phyloP scores from a whole-genome alignment of 1,140 invertebrate genomes.

The Cylas formicarius region DNA sequence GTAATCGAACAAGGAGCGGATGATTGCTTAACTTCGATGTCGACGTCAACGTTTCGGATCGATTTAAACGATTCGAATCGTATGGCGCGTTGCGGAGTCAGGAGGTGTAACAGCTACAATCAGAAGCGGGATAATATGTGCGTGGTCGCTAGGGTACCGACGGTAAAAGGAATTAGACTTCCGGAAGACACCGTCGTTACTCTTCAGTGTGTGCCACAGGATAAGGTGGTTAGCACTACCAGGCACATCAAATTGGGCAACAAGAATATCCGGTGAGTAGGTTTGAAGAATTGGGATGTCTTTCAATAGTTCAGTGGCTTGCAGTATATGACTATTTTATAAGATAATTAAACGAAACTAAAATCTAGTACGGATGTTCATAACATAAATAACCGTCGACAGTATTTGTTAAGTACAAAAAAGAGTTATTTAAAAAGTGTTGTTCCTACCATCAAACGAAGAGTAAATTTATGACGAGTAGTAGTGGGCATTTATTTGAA shows the following conservation, averaged over 20 bases:
- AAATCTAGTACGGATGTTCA: too few species aligned
- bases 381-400: too few species aligned
- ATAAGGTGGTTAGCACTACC: conserved; percentile 50
- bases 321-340: too few species aligned
- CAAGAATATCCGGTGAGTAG: conserved; percentile 20
- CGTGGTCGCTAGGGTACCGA: conserved; percentile 53
- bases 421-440: too few species aligned
- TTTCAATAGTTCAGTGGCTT: too few species aligned
- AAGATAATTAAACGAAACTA: too few species aligned
- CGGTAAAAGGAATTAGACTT: conserved; percentile 52
- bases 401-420: too few species aligned
- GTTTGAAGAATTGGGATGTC: background rate
- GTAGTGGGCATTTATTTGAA: too few species aligned
- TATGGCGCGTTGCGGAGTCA: conserved; percentile 40
- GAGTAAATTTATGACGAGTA: too few species aligned
- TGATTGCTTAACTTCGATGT: conserved; percentile 16
- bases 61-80: conserved; percentile 22
- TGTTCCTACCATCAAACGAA: too few species aligned
- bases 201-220: conserved; percentile 55
- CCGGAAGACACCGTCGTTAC: conserved; percentile 54
- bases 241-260: conserved; percentile 39
- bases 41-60: conserved; percentile 19
- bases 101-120: conserved; percentile 26
- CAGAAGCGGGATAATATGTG: conserved; percentile 43
- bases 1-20: conserved; percentile 21